A percentile compares a stretch with the other conserved stretches of the same genome.
Evolutionary conservation across 2,888 invertebrate species (phyloP).

Genomic region (Agrochola lychnidis): DNA sequence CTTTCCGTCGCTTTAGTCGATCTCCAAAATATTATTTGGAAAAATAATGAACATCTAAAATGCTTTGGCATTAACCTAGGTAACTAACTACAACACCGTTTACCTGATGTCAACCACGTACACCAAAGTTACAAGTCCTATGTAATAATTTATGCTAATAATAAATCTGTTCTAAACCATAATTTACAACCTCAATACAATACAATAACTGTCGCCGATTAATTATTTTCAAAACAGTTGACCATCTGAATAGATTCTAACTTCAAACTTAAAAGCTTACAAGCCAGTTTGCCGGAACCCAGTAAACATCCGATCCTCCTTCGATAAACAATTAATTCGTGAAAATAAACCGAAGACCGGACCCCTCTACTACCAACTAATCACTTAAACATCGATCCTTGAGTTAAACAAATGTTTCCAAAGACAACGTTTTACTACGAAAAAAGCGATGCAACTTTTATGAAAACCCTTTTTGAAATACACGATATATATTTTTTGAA

Average conservation of each 20-base stretch:
- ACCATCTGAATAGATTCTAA: constrained; percentile 43
- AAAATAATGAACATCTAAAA: constrained; percentile 18
- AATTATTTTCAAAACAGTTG: constrained; percentile 31
- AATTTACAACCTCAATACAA: constrained; percentile 13
- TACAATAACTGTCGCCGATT: constrained; percentile 5
- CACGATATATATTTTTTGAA: constrained; percentile 22
- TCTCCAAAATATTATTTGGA: neutral
- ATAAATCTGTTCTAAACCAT: neutral
- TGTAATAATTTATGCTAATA: neutral
- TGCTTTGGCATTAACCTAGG: neutral
- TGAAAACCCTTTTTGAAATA: constrained; percentile 22
- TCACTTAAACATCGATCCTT: constrained; percentile 27
- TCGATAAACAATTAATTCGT: constrained; percentile 73
- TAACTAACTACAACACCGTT: neutral
- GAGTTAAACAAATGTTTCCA: constrained; percentile 21
- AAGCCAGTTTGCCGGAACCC: constrained; percentile 59
- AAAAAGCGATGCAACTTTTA: constrained; percentile 31
- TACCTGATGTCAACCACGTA: constrained; percentile 20
- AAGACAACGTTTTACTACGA: constrained; percentile 14
- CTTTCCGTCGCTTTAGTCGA: neutral
- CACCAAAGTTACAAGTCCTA: constrained; percentile 1
- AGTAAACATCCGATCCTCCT: constrained; percentile 65
- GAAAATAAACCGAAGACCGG: constrained; percentile 60
- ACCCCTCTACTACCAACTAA: constrained; percentile 52
- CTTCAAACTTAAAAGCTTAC: constrained; percentile 36